Base-by-base conservation (phyloP, 1,140 invertebrate genomes). In the Aphidius ervi region DNA sequence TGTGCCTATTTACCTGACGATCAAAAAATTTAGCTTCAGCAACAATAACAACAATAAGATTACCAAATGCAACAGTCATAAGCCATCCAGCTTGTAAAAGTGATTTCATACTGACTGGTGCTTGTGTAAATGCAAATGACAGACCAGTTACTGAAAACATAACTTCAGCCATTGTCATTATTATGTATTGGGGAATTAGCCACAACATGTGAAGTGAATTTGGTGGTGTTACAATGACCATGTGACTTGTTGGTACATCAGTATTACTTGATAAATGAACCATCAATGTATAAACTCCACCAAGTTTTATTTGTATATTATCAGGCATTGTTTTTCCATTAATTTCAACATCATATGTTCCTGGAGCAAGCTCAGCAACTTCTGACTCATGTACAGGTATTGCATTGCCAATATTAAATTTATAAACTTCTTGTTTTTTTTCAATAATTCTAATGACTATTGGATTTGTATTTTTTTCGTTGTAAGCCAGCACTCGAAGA, bases 121-220 rank as follows among this genome's bases (percentile, higher is more conserved):
- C 90, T 83, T 97, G 86, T 6, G 88, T 88, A 74, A 96, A 98
- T 0, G 93, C 91, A 78, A 97, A 97, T 68, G 95, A 90, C 8
- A 96, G 81, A 8, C 94, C 95, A 1, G 93, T 97, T 10, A 97
- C 86, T 0, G 91, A 93, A 73, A 96, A 96, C 81, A 97, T 86
- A 37, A 97, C 92, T 77, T 87, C 83, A 0, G 85, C 94, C 63
- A 88, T 81, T 0, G 94, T 95, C 62, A 97, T 88, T 1, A 95
- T 76, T 31, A 95, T 75, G 71, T 95, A 94, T 72, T 96, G 94
- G 0, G 94, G 93, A 10, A 96, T 72, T 63, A 95, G 82, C 87
- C 87, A 93, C 0, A 94, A 71, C 63, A 96, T 93, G 64, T 88
- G 88, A 6, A 96, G 73, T 1, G 81, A 84, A 68, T 90, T 93